Evolutionary conservation across 2,888 invertebrate genomes (phyloP).

Genomic region (Lasioglossum pauxillum): DNA sequence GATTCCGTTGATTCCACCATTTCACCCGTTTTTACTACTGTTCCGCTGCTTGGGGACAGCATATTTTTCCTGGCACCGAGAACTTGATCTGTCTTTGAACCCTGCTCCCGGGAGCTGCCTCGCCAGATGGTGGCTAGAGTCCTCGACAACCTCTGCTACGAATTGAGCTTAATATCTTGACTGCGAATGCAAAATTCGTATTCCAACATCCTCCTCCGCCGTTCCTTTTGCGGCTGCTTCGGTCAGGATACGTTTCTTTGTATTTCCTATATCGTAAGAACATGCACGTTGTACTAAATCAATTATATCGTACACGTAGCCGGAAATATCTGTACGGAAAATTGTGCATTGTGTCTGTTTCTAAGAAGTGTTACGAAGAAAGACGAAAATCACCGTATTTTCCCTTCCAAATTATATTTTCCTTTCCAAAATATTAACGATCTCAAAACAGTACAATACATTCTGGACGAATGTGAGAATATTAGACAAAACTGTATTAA

Average conservation of each 20-base stretch:
- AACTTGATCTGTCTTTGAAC: constrained; percentile 8
- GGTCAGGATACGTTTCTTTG: background rate
- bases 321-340: background rate
- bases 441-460: no score
- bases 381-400: no score
- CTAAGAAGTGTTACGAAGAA: no score
- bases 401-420: no score
- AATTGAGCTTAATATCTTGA: constrained; percentile 3
- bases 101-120: background rate
- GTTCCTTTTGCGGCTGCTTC: background rate
- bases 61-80: background rate
- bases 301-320: background rate
- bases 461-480: no score
- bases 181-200: background rate
- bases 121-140: background rate
- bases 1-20: constrained; percentile 27
- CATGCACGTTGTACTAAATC: background rate
- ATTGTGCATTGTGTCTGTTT: background rate
- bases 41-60: background rate
- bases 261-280: background rate
- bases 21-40: constrained; percentile 25
- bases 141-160: background rate
- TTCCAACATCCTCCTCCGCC: background rate
- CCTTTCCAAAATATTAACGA: no score
- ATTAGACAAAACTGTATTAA: no score